These are phyloP conservation scores for Nudaria mundana DNA, from an alignment of 2,888 invertebrate genomes.

Conservation along the genomic window DNA sequence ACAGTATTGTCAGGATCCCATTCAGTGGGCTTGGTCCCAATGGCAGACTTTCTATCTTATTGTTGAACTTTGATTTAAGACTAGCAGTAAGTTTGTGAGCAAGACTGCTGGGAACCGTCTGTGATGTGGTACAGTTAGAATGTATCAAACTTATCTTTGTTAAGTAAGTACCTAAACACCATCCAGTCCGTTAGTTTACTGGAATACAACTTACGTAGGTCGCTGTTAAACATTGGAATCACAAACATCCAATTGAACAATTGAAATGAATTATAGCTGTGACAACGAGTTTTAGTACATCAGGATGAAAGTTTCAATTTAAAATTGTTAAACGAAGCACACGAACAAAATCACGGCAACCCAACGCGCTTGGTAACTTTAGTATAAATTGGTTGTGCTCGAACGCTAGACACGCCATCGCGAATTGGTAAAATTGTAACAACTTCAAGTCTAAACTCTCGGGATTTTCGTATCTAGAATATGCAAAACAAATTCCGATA, in stretches of 20 bases:
- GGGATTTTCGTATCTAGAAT: conserved; percentile 11
- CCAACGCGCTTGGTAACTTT: conserved; percentile 16
- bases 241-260: too few relatives aligned
- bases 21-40: conserved; percentile 49
- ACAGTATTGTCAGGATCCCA: conserved; percentile 35
- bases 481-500: neutral
- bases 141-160: conserved; percentile 6
- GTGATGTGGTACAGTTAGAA: conserved; percentile 5
- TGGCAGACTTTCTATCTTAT: conserved; percentile 54
- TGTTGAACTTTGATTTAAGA: conserved; percentile 55
- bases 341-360: conserved; percentile 16
- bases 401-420: conserved; percentile 10
- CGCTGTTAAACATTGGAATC: too few relatives aligned
- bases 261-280: too few relatives aligned
- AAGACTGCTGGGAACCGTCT: conserved; percentile 28
- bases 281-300: too few relatives aligned
- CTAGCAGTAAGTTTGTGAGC: conserved; percentile 30
- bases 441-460: conserved; percentile 16
- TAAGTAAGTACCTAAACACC: too few relatives aligned
- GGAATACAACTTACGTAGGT: too few relatives aligned
- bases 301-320: neutral
- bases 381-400: conserved; percentile 26
- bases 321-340: conserved; percentile 12
- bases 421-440: conserved; percentile 24
- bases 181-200: too few relatives aligned